Evolutionary conservation across 2,888 invertebrate species (phyloP), one percentile per base, ranked within the genome.

Genomic region (Augochlorella aurata): DNA sequence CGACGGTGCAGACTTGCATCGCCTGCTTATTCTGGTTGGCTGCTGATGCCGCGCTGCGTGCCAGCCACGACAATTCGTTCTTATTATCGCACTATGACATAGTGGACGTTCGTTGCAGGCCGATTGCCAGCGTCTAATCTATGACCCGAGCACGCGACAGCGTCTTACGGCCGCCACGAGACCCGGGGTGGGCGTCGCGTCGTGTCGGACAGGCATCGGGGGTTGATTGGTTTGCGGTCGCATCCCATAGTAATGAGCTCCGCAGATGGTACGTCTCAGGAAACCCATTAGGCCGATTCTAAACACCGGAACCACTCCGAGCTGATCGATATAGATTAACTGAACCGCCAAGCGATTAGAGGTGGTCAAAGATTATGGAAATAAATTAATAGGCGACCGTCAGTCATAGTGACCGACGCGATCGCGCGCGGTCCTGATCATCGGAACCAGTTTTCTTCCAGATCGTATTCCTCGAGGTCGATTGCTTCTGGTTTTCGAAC

Each of bases 221-320:
- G 90, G 88, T 89, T 91, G 93, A 93, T 93, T 93, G 93, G 92
- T 93, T 93, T 92, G 93, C 89, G 93, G 93, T 93, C 89, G 89
- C 93, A 91, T 93, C 91, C 91, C 92, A 92, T 91, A 90, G 90
- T 93, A 93, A 93, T 93, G 92, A 93, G 93, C 92, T 91, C 85
- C 90, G 90, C 92, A 92, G 93, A 92, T 93, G 93, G 89, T 90
- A 91, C 91, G 91, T 92, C 93, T 93, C 92, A 90, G 92, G 91
- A 90, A 93, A 92, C 88, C 92, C 91, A 92, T 93, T 92, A 92
- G 90, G 87, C 81, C 87, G 87, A 91, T 90, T 91, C 90, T 89
- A 90, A 92, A 91, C 89, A 89, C 88, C 87, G 73, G 70, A 81
- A 77, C 80, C 80, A 50, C 79, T 72, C 70, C 66, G 81, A 67